A percentile compares a stretch with the other conserved stretches of the same genome.
phyloP scores from a whole-genome alignment of 2,888 invertebrate genomes.

The Alcis repandata region DNA sequence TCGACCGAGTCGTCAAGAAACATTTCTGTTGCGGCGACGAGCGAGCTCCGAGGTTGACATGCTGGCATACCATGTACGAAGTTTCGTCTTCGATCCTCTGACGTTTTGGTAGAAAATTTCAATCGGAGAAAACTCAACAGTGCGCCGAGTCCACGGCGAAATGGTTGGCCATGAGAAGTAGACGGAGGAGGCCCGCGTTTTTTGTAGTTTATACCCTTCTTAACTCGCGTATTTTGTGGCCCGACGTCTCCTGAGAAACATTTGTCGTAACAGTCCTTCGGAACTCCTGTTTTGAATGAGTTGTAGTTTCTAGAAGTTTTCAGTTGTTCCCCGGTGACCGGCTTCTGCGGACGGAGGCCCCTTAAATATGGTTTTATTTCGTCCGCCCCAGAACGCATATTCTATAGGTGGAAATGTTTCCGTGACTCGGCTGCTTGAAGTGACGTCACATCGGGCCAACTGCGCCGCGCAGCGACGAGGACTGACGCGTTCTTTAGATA shows the following conservation, averaged over 20 bases:
- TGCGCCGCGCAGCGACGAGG: too few species aligned
- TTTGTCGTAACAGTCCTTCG: conserved; percentile 2
- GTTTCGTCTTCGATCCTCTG: too few species aligned
- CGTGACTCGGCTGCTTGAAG: too few species aligned
- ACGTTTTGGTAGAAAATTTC: neutral
- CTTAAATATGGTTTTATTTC: neutral
- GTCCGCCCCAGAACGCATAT: conserved; percentile 1
- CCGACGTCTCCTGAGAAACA: conserved; percentile 6
- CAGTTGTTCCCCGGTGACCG: neutral
- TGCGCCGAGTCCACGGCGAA: neutral
- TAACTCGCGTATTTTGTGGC: conserved; percentile 14
- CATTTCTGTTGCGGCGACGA: too few species aligned
- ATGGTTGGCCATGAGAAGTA: neutral
- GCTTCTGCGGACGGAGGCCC: neutral
- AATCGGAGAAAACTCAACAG: neutral
- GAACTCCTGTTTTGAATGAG: conserved; percentile 17
- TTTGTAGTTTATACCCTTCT: too few species aligned
- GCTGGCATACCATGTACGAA: too few species aligned
- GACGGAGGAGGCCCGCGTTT: neutral
- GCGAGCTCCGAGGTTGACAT: too few species aligned
- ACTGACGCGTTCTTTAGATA: too few species aligned
- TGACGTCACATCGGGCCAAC: too few species aligned
- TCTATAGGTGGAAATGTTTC: too few species aligned
- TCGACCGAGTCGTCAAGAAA: neutral
- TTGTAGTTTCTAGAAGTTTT: neutral